Percentiles rank a stretch among this genome's conserved stretches.
Conservation (phyloP, 2,797 vertebrate species). For the Heterohyrax brucei region DNA sequence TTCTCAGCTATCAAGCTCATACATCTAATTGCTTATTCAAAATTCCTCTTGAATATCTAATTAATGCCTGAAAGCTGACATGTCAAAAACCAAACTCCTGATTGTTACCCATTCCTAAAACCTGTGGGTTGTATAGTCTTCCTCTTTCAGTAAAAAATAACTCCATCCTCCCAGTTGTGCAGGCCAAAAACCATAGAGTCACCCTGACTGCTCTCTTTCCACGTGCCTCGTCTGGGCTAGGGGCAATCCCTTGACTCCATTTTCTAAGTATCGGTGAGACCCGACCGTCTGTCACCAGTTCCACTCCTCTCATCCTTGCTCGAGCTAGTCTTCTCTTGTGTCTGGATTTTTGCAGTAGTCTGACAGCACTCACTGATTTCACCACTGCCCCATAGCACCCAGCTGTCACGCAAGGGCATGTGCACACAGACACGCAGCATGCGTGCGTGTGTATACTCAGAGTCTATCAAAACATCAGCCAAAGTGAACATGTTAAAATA, state of each 20-base stretch:
- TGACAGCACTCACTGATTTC: neutral
- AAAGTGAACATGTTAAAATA: neutral
- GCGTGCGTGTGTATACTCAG: neutral
- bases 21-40: neutral
- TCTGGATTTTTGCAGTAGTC: neutral
- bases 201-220: neutral
- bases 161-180: neutral
- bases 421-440: too few species aligned
- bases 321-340: neutral
- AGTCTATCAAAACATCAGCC: conserved; percentile 17
- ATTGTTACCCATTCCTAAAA: neutral
- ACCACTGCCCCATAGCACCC: neutral
- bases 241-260: neutral
- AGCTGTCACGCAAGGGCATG: neutral
- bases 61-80: neutral
- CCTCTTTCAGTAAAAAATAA: neutral
- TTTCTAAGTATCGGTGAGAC: neutral
- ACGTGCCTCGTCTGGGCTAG: neutral
- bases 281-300: neutral
- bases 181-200: neutral
- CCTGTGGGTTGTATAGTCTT: neutral
- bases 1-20: neutral
- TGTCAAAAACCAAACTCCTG: neutral
- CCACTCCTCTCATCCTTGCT: neutral
- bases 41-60: neutral